Percentiles rank a stretch among this genome's conserved stretches.
phyloP scores from a whole-genome alignment of 2,113 vertebrate species.

The Pseudopipra pipra region DNA sequence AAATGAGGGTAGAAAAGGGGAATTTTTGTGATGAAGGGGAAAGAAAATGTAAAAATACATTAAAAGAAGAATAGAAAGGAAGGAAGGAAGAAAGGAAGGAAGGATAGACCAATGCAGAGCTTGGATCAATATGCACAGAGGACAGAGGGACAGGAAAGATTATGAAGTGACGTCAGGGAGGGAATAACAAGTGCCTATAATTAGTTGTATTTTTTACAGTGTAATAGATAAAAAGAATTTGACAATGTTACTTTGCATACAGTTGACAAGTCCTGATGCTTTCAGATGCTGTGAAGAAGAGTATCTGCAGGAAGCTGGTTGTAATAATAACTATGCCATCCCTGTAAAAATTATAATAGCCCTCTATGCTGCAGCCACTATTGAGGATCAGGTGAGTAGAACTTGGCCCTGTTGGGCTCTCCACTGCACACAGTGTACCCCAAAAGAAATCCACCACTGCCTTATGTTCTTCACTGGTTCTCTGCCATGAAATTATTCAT shows the following conservation, averaged over 20 bases:
- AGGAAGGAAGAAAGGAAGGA: neutral
- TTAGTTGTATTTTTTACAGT: neutral
- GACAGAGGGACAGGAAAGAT: neutral
- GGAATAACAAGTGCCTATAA: neutral
- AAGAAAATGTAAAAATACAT: neutral
- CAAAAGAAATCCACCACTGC: neutral
- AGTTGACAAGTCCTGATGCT: neutral
- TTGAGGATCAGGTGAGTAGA: neutral
- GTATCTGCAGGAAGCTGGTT: neutral
- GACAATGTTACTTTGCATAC: neutral
- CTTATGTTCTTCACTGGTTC: neutral
- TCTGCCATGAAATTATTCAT: neutral
- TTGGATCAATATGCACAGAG: neutral
- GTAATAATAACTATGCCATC: neutral
- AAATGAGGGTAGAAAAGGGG: neutral
- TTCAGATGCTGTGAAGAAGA: neutral
- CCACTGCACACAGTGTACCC: neutral
- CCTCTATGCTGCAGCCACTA: neutral
- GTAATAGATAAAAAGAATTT: neutral
- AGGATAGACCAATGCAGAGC: neutral
- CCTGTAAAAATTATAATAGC: neutral
- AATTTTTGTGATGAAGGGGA: neutral
- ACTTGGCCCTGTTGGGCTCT: neutral
- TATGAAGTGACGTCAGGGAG: neutral
- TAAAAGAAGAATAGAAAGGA: neutral